These are phyloP conservation scores for Patella caerulea DNA, from an alignment of 2,888 invertebrate species.

Conservation along the genomic window DNA sequence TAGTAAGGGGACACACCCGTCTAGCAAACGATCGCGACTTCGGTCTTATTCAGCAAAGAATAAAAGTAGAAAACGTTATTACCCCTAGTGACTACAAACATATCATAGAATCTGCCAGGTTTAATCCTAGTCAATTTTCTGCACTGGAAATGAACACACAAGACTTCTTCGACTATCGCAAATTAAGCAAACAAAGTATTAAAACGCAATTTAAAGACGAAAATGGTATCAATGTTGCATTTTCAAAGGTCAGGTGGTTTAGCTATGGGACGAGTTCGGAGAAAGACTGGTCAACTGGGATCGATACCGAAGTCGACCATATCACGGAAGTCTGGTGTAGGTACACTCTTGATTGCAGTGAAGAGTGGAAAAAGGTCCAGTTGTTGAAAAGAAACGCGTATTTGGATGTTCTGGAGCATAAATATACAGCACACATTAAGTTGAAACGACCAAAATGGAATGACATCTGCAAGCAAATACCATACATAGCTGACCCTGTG, in stretches of 20 bases:
- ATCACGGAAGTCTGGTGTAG: conserved; percentile 16
- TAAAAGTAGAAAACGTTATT: background rate
- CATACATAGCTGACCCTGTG: background rate
- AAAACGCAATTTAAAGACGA: conserved; percentile 3
- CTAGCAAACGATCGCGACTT: background rate
- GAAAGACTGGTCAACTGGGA: conserved; percentile 5
- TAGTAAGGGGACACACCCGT: background rate
- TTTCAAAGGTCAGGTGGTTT: conserved; percentile 15
- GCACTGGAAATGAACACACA: background rate
- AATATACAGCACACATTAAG: background rate
- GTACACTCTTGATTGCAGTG: background rate
- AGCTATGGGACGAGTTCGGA: conserved; percentile 17
- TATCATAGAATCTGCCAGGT: background rate
- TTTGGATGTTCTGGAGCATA: background rate
- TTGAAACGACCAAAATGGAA: background rate
- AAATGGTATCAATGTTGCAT: conserved; percentile 13
- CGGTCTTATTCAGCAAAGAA: background rate
- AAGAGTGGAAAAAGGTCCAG: background rate
- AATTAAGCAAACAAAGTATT: conserved; percentile 6
- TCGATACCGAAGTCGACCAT: background rate
- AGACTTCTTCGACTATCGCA: conserved; percentile 9
- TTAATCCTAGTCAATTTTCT: conserved; percentile 9
- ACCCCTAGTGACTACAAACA: background rate
- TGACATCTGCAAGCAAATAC: background rate
- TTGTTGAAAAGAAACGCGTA: conserved; percentile 6